Evolutionary conservation across 2,113 vertebrate species (phyloP).

Genomic region (Lynx canadensis): DNA sequence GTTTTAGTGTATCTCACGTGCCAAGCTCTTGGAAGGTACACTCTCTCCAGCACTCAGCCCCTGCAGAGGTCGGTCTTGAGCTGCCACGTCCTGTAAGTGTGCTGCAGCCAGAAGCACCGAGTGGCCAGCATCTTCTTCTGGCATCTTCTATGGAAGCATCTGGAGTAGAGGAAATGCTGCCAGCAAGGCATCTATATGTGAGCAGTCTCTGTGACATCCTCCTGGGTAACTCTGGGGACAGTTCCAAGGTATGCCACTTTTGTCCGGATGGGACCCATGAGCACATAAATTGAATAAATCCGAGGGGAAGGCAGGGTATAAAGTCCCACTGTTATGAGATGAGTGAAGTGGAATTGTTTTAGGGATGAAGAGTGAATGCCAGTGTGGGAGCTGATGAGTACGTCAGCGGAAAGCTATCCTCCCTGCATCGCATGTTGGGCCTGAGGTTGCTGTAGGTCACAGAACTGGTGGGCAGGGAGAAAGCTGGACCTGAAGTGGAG

Average conservation of each 20-base stretch:
- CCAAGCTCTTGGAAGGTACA: neutral
- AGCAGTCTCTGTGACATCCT: neutral
- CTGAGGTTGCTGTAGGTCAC: neutral
- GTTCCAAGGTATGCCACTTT: neutral
- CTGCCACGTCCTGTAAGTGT: neutral
- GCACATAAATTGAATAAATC: neutral
- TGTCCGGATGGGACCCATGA: neutral
- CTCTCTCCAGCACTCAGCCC: neutral
- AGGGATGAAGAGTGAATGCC: neutral
- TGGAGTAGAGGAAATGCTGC: neutral
- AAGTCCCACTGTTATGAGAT: neutral
- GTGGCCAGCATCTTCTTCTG: neutral
- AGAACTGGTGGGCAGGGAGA: neutral
- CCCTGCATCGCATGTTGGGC: neutral
- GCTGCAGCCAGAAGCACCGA: neutral
- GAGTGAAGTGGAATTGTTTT: neutral
- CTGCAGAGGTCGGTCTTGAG: neutral
- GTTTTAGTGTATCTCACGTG: neutral
- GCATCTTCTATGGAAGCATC: neutral
- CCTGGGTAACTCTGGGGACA: neutral
- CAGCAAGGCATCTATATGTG: neutral
- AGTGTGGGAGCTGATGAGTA: neutral
- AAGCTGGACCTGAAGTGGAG: neutral
- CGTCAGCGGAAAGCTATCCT: neutral
- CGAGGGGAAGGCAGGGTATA: neutral